These are phyloP conservation scores for Scolopax rusticola DNA, from an alignment of 2,797 vertebrate genomes.

Conservation along the genomic window DNA sequence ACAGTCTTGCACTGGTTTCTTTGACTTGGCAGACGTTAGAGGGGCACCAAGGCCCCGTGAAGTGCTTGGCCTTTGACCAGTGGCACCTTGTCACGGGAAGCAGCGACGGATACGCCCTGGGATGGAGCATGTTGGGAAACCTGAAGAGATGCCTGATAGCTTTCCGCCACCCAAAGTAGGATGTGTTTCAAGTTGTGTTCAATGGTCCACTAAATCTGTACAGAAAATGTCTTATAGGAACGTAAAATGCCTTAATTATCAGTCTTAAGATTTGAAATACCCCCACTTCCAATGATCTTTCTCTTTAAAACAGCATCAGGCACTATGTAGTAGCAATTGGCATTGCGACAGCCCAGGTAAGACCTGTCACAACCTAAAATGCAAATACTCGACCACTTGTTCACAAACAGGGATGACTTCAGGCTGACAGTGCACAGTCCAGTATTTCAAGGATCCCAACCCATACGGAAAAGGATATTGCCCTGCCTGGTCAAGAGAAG, in stretches of 20 bases:
- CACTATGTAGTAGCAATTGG: fast-evolving
- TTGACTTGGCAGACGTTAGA: slow-evolving; percentile 76
- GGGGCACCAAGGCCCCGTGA: slow-evolving; percentile 84
- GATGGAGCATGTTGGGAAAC: slow-evolving; percentile 86
- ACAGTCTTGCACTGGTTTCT: background rate
- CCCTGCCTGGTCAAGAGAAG: background rate
- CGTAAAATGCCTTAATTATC: background rate
- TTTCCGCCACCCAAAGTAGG: slow-evolving; percentile 88
- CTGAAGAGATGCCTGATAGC: slow-evolving; percentile 80
- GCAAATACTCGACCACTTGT: background rate
- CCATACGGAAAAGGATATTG: background rate
- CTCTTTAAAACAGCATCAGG: background rate
- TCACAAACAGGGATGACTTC: background rate
- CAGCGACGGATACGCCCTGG: slow-evolving; percentile 81
- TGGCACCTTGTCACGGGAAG: slow-evolving; percentile 90
- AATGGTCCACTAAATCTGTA: background rate
- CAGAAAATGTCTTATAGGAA: background rate
- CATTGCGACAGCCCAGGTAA: background rate
- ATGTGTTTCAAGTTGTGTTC: background rate
- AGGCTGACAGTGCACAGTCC: background rate
- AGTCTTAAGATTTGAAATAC: background rate
- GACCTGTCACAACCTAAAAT: background rate
- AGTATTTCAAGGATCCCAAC: background rate
- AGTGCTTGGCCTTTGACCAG: slow-evolving; percentile 85
- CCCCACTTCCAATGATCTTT: background rate